Evolutionary conservation across 2,888 invertebrate genomes (phyloP), one percentile per base, ranked within the genome.

Genomic region (Metacarcinus magister): DNA sequence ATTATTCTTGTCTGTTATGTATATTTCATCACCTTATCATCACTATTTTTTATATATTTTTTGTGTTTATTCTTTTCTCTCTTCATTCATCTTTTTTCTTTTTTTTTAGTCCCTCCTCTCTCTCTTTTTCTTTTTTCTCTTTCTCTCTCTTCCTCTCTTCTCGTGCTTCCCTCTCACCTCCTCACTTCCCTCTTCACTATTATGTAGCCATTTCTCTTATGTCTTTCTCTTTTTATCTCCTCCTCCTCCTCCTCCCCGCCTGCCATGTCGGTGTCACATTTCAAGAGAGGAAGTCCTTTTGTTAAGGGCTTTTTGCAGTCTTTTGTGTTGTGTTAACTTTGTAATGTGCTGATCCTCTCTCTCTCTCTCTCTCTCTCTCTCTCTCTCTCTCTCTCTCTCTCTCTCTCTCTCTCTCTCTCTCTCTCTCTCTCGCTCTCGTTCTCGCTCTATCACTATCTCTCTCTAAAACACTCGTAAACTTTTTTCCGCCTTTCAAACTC

Each of bases 321-420:
- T 48, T 92, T 54, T 92, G 32, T 92, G 13, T 54, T n/a, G 28
- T 28, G 28, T 48, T 92, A 32, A 54, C n/a, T 54, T n/a, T 93
- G 16, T 93, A 28, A 60, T 23, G 28, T 43, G 60, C 93, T 93
- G 7, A 67, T 67, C 54, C 39, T 93, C 93, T 93, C 32, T 93
- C 93, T 93, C 32, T 54, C 93, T 94, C 43, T 32, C 75, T 82
- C 46, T 82, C 82, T 82, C 82, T 82, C 48, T 91, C 91, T 92
- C 75, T 75, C 94, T 94, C 75, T 94, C 48, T 87, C 94, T 94
- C 94, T 87, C 94, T 46, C 48, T 94, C 48, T 94, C 94, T 87
- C 87, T 94, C 87, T 94, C 87, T 48, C 89, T 94, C 82, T 87
- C 94, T 87, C 48, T 48, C 48, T 48, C 39, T 94, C 82, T 82